Evolutionary conservation across 30 jellyfish, hydroid and myxozoan genomes (phyloP), one percentile per base, ranked within the genome.

Genomic region (Clytia hemisphaerica): DNA sequence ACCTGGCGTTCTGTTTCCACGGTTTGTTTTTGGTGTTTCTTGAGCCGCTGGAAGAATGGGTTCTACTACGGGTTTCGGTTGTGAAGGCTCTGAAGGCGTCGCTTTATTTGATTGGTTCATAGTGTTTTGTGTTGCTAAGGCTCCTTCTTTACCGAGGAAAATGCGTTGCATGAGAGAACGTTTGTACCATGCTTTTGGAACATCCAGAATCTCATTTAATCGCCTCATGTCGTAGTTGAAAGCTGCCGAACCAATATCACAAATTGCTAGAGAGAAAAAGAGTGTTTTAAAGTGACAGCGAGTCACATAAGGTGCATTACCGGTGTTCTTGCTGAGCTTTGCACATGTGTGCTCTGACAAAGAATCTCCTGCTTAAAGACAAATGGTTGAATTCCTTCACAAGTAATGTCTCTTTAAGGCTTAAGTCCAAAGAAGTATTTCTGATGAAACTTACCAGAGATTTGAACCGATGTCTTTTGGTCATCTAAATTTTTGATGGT

Each of bases 211-310:
- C 60, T 87, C 97, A 50, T 80, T 80, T 76, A 80, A 35, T 31
- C 97, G 76, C 58, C 97, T 87, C 97, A 87, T 87, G 92, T 87
- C 97, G 62, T 80, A 87, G 58, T 75, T 87, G 54, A 87, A 79
- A 3, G 97, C 93, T 1, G 97, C 94, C 54, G 97, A 80, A 7
- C 97, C 97, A 45, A 87, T 78, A 57, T 87, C 97, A 79, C 97
- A 87, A 14, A 88, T 73, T 19, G 67, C 97, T 87, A 60, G 33
- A 49, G 48, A 65, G 15, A 31, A 36, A 1, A 19, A n/a, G n/a
- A n/a, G n/a, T n/a, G n/a, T n/a, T n/a, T n/a, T n/a, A n/a, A n/a
- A n/a, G n/a, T n/a, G n/a, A n/a, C n/a, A n/a, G n/a, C n/a, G n/a
- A n/a, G n/a, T n/a, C n/a, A n/a, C n/a, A n/a, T n/a, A n/a, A n/a